A percentile compares a stretch with the other conserved stretches of the same genome.
These are phyloP conservation scores for Stramonita haemastoma DNA, from an alignment of 2,888 invertebrate genomes.

Conservation along the genomic window DNA sequence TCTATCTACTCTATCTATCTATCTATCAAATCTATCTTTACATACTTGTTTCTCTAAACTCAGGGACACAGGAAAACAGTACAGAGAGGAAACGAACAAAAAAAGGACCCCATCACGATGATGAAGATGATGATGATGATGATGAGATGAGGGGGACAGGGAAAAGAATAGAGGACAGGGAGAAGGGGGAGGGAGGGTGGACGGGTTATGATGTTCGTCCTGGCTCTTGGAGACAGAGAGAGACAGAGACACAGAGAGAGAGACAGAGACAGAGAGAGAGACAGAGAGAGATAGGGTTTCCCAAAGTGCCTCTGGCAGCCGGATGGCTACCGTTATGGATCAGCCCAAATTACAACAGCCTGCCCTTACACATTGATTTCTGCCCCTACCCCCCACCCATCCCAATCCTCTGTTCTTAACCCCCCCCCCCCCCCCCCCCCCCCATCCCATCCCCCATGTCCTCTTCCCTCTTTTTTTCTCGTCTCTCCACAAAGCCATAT, in stretches of 20 bases:
- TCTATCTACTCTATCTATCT: too few species aligned
- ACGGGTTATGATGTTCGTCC: not conserved
- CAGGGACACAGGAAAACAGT: too few species aligned
- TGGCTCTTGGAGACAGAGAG: not conserved
- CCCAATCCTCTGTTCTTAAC: too few species aligned
- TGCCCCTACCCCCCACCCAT: not conserved
- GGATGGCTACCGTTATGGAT: conserved; percentile 11
- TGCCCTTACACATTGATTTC: not conserved
- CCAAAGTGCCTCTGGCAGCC: not conserved
- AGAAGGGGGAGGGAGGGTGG: not conserved
- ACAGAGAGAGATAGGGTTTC: not conserved
- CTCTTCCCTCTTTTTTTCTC: not conserved
- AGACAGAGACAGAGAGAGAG: not conserved
- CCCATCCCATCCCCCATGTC: not conserved
- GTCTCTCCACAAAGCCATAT: not conserved
- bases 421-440: not conserved
- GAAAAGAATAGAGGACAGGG: not conserved
- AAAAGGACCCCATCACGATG: too few species aligned
- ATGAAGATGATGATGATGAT: too few species aligned
- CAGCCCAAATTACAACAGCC: not conserved
- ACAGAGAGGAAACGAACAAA: not conserved
- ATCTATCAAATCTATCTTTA: too few species aligned
- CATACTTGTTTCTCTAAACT: too few species aligned
- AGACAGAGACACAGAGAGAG: not conserved
- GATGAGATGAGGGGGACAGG: too few species aligned